Evolutionary conservation across 37 sponge, comb jelly and placozoan genomes (phyloP).

Genomic region (Cladorhizidae sp.): DNA sequence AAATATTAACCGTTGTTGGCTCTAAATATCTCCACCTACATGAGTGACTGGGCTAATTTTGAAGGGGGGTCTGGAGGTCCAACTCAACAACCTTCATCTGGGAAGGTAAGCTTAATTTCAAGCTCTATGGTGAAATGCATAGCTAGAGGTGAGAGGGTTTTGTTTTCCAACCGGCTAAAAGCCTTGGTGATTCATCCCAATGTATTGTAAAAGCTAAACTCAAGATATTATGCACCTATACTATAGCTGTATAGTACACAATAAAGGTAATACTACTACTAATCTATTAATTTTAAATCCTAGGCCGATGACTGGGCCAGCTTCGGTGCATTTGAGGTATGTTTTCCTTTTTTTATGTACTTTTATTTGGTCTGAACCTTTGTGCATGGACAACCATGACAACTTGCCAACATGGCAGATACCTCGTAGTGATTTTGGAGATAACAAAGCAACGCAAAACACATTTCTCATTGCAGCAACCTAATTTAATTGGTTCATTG

Average conservation of each 20-base stretch:
- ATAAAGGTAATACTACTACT: background rate
- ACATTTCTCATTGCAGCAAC: no score
- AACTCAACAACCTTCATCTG: background rate
- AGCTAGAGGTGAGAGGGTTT: background rate
- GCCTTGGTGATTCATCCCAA: no score
- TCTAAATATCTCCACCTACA: background rate
- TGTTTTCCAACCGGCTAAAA: no score
- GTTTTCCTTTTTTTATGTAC: slow-evolving; percentile 4
- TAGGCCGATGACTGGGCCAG: slow-evolving; percentile 78
- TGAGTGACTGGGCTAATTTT: slow-evolving; percentile 78
- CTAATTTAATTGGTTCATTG: no score
- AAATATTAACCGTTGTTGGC: no score
- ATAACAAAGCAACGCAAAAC: no score
- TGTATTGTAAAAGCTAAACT: no score
- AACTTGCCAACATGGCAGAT: no score
- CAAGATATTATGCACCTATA: background rate
- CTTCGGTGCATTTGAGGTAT: slow-evolving; percentile 85
- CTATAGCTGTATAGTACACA: background rate
- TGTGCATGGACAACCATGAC: no score
- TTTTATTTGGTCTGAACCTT: no score
- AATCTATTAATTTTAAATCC: background rate
- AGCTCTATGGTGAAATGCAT: background rate
- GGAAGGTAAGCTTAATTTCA: slow-evolving; percentile 6
- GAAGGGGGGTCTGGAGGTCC: slow-evolving; percentile 32
- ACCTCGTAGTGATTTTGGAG: no score